Conservation (phyloP, 2,888 invertebrate genomes). For the Antheraea yamamai region DNA sequence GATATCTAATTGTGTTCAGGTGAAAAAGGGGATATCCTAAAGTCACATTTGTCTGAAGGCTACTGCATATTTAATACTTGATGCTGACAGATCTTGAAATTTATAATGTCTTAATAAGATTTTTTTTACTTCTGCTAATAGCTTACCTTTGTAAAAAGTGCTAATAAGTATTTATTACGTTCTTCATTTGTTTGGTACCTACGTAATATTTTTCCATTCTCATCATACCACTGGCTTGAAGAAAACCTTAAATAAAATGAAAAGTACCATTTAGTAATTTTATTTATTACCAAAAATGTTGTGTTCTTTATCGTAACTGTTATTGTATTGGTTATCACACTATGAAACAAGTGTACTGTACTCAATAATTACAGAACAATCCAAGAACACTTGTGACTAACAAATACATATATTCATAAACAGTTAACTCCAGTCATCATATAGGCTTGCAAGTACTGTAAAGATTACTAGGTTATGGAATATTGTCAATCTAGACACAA, state of each 20-base stretch:
- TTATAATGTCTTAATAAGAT: neutral
- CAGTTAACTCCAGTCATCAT: too few species aligned
- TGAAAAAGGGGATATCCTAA: neutral
- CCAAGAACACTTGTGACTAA: neutral
- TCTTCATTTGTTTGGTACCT: constrained; percentile 76
- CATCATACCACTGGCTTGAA: constrained; percentile 92
- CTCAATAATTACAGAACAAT: neutral
- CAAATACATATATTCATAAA: neutral
- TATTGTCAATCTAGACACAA: too few species aligned
- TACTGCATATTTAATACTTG: too few species aligned
- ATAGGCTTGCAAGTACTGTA: too few species aligned
- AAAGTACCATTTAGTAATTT: neutral
- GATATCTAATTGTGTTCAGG: neutral
- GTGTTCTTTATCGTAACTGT: neutral
- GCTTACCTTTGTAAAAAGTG: constrained; percentile 68
- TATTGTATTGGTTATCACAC: neutral
- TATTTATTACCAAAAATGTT: neutral
- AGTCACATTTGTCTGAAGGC: neutral
- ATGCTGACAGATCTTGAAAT: neutral
- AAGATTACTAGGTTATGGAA: too few species aligned
- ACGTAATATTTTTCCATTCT: constrained; percentile 86
- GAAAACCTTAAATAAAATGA: constrained; percentile 82
- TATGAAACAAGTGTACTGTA: neutral
- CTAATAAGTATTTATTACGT: constrained; percentile 72
- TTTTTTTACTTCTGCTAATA: neutral